Evolutionary conservation across 2,888 invertebrate species (phyloP).

Genomic region (Calliopum simillimum): DNA sequence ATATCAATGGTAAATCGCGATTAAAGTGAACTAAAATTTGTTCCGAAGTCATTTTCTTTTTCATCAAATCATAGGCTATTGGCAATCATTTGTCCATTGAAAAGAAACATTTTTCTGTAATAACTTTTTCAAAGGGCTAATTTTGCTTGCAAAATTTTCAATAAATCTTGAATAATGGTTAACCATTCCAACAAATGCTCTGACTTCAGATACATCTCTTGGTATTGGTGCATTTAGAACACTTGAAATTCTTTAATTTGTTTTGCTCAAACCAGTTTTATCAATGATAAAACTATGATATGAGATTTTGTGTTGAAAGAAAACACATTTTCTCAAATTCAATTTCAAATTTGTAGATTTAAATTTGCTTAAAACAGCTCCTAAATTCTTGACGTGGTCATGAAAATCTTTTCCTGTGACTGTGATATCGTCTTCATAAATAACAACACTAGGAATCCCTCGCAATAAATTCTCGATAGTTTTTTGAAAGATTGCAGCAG

Average conservation of each 20-base stretch:
- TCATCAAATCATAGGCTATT: slow-evolving; percentile 51
- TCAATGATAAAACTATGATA: slow-evolving; percentile 48
- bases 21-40: slow-evolving; percentile 45
- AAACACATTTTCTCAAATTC: slow-evolving; percentile 29
- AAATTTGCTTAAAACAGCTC: slow-evolving; percentile 29
- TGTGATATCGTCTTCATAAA: too few species aligned
- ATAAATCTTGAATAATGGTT: slow-evolving; percentile 52
- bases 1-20: slow-evolving; percentile 37
- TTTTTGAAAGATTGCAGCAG: too few species aligned
- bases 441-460: too few species aligned
- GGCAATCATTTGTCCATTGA: slow-evolving; percentile 30
- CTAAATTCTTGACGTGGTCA: slow-evolving; percentile 38
- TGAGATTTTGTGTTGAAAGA: slow-evolving; percentile 45
- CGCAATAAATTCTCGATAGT: too few species aligned
- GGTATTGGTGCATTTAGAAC: slow-evolving; percentile 17
- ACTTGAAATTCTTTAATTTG: slow-evolving; percentile 49
- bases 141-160: slow-evolving; percentile 32
- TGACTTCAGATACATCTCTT: too few species aligned
- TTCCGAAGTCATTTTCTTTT: slow-evolving; percentile 40
- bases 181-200: too few species aligned
- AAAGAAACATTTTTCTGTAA: slow-evolving; percentile 11
- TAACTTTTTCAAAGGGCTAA: slow-evolving; percentile 46
- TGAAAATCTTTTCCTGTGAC: neutral
- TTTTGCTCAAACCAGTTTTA: slow-evolving; percentile 37
- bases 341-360: slow-evolving; percentile 21